Evolutionary conservation across 2,888 invertebrate species (phyloP).

Genomic region (Theretra japonica): DNA sequence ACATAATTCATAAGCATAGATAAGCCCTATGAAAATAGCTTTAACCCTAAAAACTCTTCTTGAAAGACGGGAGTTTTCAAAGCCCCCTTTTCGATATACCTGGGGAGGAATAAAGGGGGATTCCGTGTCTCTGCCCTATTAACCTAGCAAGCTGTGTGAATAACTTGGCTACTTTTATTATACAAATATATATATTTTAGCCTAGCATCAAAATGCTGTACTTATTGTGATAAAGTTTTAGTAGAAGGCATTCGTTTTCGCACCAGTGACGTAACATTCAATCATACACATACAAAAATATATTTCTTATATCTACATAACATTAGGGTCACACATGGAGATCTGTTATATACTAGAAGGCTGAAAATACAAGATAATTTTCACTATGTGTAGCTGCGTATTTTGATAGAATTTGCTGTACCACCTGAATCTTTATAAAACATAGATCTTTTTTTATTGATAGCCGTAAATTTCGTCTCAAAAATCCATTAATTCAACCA

Average conservation of each 20-base stretch:
- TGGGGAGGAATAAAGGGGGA: too few relatives aligned
- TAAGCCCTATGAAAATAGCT: too few relatives aligned
- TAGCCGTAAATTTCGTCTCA: neutral
- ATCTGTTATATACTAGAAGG: neutral
- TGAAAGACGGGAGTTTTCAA: too few relatives aligned
- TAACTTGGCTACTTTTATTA: neutral
- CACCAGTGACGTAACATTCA: slow-evolving; percentile 34
- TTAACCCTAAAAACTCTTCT: too few relatives aligned
- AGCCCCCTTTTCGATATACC: too few relatives aligned
- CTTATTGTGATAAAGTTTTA: neutral
- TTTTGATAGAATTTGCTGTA: too few relatives aligned
- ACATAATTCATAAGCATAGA: too few relatives aligned
- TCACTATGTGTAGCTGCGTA: neutral
- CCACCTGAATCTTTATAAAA: too few relatives aligned
- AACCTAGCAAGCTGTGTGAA: too few relatives aligned
- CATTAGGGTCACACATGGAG: slow-evolving; percentile 12
- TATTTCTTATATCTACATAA: slow-evolving; percentile 29
- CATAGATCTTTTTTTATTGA: neutral
- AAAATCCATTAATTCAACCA: neutral
- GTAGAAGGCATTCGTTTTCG: neutral
- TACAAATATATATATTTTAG: neutral
- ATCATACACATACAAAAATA: slow-evolving; percentile 46
- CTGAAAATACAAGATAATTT: neutral
- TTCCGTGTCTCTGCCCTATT: too few relatives aligned
- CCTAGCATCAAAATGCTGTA: neutral